These are phyloP conservation scores for Heliconius hermathena DNA, from an alignment of 1,140 invertebrate genomes.

Conservation along the genomic window DNA sequence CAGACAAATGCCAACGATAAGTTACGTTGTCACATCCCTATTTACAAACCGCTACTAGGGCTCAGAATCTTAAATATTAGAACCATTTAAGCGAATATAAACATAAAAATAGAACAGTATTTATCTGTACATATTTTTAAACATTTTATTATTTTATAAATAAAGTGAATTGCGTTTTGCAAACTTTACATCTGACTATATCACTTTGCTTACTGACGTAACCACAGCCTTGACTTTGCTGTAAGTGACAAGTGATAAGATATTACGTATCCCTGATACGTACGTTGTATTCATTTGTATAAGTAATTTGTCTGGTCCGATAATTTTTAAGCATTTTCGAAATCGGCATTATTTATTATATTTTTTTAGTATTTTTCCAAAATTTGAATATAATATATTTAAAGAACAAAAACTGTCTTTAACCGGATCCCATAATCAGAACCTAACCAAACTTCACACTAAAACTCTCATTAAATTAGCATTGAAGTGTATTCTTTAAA, in stretches of 20 bases:
- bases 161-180: conserved; percentile 15
- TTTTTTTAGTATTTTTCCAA: too few species aligned
- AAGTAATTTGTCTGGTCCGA: not conserved
- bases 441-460: too few species aligned
- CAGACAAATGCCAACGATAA: too few species aligned
- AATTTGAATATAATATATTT: too few species aligned
- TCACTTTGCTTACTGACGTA: conserved; percentile 1
- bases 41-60: too few species aligned
- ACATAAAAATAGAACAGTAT: not conserved
- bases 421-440: too few species aligned
- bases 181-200: not conserved
- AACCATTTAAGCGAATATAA: not conserved
- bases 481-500: too few species aligned
- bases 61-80: not conserved
- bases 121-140: not conserved
- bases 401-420: too few species aligned
- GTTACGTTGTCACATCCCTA: not conserved
- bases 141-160: not conserved
- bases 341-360: too few species aligned
- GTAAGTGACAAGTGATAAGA: conserved; percentile 6
- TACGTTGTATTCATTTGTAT: not conserved
- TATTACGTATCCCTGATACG: conserved; percentile 5
- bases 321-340: not conserved
- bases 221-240: conserved; percentile 35
- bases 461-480: too few species aligned